phyloP scores from a whole-genome alignment of 1,140 invertebrate species.

The Polyergus mexicanus region DNA sequence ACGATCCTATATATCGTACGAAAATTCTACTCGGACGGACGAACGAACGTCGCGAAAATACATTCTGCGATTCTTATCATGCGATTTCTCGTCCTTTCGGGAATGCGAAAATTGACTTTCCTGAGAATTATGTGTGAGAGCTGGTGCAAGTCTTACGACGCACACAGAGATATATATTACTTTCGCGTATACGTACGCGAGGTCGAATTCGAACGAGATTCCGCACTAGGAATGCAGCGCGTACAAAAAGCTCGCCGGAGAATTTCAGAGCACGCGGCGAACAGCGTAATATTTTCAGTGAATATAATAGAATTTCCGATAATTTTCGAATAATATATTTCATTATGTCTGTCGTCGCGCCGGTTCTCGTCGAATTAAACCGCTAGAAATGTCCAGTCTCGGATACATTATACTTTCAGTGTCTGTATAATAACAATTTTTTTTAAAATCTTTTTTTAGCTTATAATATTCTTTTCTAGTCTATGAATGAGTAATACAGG shows the following conservation, averaged over 20 bases:
- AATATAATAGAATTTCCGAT: slow-evolving; percentile 32
- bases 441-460: not conserved
- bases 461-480: not conserved
- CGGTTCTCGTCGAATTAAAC: not conserved
- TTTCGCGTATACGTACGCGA: slow-evolving; percentile 35
- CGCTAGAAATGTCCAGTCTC: not conserved
- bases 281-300: slow-evolving; percentile 34
- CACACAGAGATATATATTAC: not conserved
- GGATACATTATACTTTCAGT: not conserved
- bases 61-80: slow-evolving; percentile 61
- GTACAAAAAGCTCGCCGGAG: slow-evolving; percentile 21
- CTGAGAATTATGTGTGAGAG: slow-evolving; percentile 55
- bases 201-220: slow-evolving; percentile 46
- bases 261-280: not conserved
- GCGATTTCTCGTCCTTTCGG: slow-evolving; percentile 50
- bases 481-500: not conserved
- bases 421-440: not conserved
- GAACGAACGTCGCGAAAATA: slow-evolving; percentile 63
- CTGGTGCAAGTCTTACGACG: not conserved
- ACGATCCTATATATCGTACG: slow-evolving; percentile 56
- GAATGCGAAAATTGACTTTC: slow-evolving; percentile 64
- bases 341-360: not conserved
- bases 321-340: slow-evolving; percentile 41
- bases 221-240: slow-evolving; percentile 38
- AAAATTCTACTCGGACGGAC: slow-evolving; percentile 49